Evolutionary conservation across 2,797 vertebrate species (phyloP).

Genomic region (Austrolebias charrua): DNA sequence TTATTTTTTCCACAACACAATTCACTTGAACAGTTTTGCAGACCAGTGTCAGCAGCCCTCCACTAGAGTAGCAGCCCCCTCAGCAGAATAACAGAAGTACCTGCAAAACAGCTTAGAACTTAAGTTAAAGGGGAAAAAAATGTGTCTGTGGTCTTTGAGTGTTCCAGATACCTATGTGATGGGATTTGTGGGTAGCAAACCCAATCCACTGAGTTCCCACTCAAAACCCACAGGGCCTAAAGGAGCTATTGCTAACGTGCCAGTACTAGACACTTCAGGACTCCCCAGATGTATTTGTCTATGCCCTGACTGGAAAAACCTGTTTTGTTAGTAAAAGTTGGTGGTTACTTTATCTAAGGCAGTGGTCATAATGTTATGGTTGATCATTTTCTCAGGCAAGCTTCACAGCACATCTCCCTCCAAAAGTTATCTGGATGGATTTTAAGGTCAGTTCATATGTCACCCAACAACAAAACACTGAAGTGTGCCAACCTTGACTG

Average conservation of each 20-base stretch:
- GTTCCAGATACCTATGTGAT: neutral
- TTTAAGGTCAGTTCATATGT: constrained; percentile 48
- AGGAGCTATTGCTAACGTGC: neutral
- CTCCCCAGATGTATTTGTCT: neutral
- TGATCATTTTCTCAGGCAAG: constrained; percentile 11
- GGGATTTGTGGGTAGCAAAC: neutral
- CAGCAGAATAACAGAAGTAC: neutral
- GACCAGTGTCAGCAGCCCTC: neutral
- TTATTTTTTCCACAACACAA: neutral
- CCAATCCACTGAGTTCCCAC: neutral
- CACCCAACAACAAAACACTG: constrained; percentile 57
- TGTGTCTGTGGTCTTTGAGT: neutral
- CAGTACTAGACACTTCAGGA: neutral
- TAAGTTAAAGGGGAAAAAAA: neutral
- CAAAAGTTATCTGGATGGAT: constrained; percentile 11
- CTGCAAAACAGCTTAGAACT: neutral
- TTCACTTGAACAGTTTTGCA: neutral
- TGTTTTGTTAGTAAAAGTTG: neutral
- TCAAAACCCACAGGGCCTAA: neutral
- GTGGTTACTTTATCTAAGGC: neutral
- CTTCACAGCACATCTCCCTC: constrained; percentile 12
- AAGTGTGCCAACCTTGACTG: constrained; percentile 53
- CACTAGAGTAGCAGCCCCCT: neutral
- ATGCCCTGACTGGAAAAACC: neutral
- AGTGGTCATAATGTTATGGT: neutral